A percentile compares a stretch with the other conserved stretches of the same genome.
phyloP scores from a whole-genome alignment of 1,140 invertebrate species.

The Ips typographus region DNA sequence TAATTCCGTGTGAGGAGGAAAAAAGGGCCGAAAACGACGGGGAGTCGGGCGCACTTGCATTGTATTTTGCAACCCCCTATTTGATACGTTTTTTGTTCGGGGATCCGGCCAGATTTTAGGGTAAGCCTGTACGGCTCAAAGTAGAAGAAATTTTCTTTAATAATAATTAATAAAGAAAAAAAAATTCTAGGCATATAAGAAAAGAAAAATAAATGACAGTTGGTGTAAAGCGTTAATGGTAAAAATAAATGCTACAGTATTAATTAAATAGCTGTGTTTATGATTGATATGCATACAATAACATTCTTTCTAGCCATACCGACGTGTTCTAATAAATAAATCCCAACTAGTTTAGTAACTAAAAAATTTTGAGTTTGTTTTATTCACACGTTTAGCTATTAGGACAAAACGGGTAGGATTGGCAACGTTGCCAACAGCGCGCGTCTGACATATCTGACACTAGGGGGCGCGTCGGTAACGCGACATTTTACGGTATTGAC shows the following conservation, averaged over 20 bases:
- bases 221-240: too few species aligned
- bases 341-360: neutral
- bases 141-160: neutral
- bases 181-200: too few species aligned
- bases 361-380: too few species aligned
- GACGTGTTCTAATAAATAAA: neutral
- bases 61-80: slow-evolving; percentile 29
- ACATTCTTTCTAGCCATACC: neutral
- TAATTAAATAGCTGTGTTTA: too few species aligned
- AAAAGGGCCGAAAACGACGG: slow-evolving; percentile 20
- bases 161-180: too few species aligned
- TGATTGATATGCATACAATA: too few species aligned
- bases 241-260: too few species aligned
- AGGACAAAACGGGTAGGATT: neutral
- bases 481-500: slow-evolving; percentile 65
- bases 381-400: too few species aligned
- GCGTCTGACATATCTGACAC: slow-evolving; percentile 39
- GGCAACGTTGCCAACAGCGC: slow-evolving; percentile 41
- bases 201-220: too few species aligned
- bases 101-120: neutral
- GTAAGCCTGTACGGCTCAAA: neutral
- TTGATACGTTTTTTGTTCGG: slow-evolving; percentile 33
- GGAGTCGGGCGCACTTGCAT: slow-evolving; percentile 30
- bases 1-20: slow-evolving; percentile 12
- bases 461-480: slow-evolving; percentile 45